These are phyloP conservation scores for Papilio aristodemus DNA, from an alignment of 1,140 invertebrate genomes.

Conservation along the genomic window DNA sequence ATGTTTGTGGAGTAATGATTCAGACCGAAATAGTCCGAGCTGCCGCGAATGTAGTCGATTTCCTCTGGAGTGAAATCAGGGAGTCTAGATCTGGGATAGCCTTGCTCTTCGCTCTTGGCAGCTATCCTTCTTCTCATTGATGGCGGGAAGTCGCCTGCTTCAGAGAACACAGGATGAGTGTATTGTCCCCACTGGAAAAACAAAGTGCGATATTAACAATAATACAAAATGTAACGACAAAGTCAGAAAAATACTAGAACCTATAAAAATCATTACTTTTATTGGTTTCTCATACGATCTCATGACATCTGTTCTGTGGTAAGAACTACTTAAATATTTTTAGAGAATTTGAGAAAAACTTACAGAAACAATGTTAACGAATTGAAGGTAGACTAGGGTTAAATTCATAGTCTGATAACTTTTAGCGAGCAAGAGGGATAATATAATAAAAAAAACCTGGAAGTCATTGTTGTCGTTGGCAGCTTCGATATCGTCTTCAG, in stretches of 20 bases:
- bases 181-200: slow-evolving; percentile 50
- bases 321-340: too few species aligned
- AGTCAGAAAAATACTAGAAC: too few species aligned
- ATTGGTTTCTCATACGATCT: too few species aligned
- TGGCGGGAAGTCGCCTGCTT: slow-evolving; percentile 81
- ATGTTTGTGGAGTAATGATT: slow-evolving; percentile 78
- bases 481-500: slow-evolving; percentile 70
- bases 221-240: slow-evolving; percentile 30
- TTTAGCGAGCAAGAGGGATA: too few species aligned
- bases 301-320: too few species aligned
- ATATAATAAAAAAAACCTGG: slow-evolving; percentile 39
- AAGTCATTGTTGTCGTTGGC: slow-evolving; percentile 74
- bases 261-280: too few species aligned
- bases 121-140: slow-evolving; percentile 77
- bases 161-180: slow-evolving; percentile 79
- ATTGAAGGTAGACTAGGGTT: too few species aligned
- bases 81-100: slow-evolving; percentile 60
- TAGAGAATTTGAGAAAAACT: too few species aligned
- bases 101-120: slow-evolving; percentile 70
- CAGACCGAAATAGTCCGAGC: slow-evolving; percentile 81
- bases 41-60: slow-evolving; percentile 49
- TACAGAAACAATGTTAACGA: too few species aligned
- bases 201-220: background rate
- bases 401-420: too few species aligned
- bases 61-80: slow-evolving; percentile 59